phyloP scores from a whole-genome alignment of 2,113 vertebrate genomes.

The Ploceus nigricollis region DNA sequence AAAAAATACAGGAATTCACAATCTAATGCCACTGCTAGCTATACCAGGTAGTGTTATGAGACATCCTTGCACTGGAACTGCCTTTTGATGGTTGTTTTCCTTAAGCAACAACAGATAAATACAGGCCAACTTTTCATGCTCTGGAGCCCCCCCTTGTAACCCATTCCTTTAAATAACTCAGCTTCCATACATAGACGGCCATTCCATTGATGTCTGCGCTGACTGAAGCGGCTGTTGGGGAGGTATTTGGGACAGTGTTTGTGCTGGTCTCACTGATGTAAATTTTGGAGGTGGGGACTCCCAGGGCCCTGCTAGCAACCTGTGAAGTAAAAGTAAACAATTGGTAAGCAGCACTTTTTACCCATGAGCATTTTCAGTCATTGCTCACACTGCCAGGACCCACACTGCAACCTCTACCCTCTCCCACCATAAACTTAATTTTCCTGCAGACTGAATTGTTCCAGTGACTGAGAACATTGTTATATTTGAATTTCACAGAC shows the following conservation, averaged over 20 bases:
- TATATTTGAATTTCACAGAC: not conserved
- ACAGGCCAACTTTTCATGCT: not conserved
- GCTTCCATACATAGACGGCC: constrained; percentile 78
- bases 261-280: constrained; percentile 94
- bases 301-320: constrained; percentile 88
- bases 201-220: constrained; percentile 92
- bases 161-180: not conserved
- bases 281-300: constrained; percentile 83
- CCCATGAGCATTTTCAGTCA: not conserved
- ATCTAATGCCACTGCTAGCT: not conserved
- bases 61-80: not conserved
- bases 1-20: not conserved
- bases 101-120: not conserved
- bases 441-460: not conserved
- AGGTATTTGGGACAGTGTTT: constrained; percentile 91
- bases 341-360: not conserved
- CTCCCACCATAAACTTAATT: not conserved
- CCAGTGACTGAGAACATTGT: not conserved
- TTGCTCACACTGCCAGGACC: not conserved
- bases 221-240: constrained; percentile 88
- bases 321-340: constrained; percentile 54
- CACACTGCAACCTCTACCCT: not conserved
- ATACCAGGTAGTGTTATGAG: not conserved
- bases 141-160: not conserved
- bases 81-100: not conserved